phyloP scores from a whole-genome alignment of 2,888 invertebrate genomes.

The Ophonus ardosiacus region DNA sequence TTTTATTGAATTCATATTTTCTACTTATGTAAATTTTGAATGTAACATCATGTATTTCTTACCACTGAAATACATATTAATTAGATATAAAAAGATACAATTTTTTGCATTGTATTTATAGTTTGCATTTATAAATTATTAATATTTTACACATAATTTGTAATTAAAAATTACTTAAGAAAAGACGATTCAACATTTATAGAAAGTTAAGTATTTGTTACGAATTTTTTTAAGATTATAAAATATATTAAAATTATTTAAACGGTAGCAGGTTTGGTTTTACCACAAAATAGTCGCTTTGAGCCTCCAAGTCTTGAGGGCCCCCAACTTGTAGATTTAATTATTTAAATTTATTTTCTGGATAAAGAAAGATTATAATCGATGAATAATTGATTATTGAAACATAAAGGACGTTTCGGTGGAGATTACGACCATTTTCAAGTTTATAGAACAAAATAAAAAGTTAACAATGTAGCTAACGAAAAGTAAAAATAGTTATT shows the following conservation, averaged over 20 bases:
- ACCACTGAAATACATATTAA: conserved; percentile 18
- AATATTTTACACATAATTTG: conserved; percentile 9
- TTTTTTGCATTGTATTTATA: conserved; percentile 23
- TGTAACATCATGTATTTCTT: not conserved
- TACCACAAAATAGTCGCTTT: too few relatives aligned
- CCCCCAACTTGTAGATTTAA: too few relatives aligned
- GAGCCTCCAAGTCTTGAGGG: too few relatives aligned
- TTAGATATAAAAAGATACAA: conserved; percentile 11
- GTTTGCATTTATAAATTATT: conserved; percentile 30
- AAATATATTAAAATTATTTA: not conserved
- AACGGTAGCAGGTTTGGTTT: not conserved
- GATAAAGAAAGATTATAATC: too few relatives aligned
- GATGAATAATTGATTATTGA: too few relatives aligned
- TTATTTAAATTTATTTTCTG: too few relatives aligned
- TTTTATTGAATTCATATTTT: not conserved
- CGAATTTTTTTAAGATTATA: not conserved
- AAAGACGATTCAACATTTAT: conserved; percentile 32
- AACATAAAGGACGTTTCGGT: too few relatives aligned
- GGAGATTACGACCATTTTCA: too few relatives aligned
- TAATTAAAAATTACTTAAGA: conserved; percentile 39
- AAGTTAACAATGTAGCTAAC: too few relatives aligned
- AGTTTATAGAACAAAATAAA: too few relatives aligned
- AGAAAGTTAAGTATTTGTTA: conserved; percentile 24
- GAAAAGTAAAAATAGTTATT: too few relatives aligned
- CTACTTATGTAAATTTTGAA: conserved; percentile 11